Evolutionary conservation across 2,113 vertebrate species (phyloP).

Genomic region (Heptranchias perlo): DNA sequence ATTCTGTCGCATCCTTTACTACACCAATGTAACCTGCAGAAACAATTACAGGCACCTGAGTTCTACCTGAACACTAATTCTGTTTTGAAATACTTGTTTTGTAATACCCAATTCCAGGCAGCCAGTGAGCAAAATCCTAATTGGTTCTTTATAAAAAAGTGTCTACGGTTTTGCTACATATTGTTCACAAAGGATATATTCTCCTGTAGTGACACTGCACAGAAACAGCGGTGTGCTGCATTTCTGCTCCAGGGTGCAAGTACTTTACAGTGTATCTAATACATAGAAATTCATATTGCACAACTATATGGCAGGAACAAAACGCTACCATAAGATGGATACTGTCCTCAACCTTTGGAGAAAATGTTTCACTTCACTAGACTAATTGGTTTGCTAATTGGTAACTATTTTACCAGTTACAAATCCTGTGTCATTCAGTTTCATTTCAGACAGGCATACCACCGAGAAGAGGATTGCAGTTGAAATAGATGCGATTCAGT

Average conservation of each 20-base stretch:
- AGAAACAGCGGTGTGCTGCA: background rate
- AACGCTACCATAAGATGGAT: background rate
- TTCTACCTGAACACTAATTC: background rate
- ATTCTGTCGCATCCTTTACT: conserved; percentile 90
- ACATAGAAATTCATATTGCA: background rate
- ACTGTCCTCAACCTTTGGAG: background rate
- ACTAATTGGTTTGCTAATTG: no score
- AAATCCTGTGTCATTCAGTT: background rate
- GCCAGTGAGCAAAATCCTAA: background rate
- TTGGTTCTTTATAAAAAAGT: background rate
- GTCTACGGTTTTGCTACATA: background rate
- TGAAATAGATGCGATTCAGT: background rate
- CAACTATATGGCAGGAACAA: background rate
- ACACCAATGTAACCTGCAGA: conserved; percentile 82
- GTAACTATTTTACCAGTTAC: background rate
- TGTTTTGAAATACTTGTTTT: background rate
- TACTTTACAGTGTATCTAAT: background rate
- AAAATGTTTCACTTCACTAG: no score
- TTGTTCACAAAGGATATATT: background rate
- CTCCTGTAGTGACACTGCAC: background rate
- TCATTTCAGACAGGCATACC: background rate
- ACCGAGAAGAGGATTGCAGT: background rate
- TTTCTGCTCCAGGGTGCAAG: no score
- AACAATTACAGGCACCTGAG: background rate
- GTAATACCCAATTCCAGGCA: background rate